phyloP scores from a whole-genome alignment of 2,888 invertebrate species.

The Agrenia bidenticulata region DNA sequence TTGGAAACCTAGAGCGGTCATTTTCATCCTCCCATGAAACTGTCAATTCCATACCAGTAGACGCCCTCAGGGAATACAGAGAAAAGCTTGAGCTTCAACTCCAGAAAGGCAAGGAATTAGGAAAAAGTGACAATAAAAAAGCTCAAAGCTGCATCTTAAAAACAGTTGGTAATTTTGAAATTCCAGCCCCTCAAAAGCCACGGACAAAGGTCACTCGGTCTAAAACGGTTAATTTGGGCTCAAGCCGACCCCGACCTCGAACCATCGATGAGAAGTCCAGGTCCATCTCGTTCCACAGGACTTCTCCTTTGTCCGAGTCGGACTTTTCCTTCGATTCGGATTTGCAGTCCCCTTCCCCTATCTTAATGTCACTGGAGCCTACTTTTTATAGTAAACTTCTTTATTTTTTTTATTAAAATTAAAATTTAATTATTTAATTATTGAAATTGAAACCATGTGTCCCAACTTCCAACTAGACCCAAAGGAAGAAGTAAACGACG shows the following conservation, averaged over 20 bases:
- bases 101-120: no score
- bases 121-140: no score
- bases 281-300: constrained; percentile 23
- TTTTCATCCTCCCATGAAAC: constrained; percentile 13
- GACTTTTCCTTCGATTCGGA: constrained; percentile 1
- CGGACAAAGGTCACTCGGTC: constrained; percentile 16
- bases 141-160: no score
- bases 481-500: not conserved
- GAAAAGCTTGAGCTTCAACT: not conserved
- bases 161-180: no score
- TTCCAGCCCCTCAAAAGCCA: constrained; percentile 1
- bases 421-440: no score
- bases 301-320: constrained; percentile 7
- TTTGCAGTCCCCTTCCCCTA: no score
- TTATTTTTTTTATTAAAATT: no score
- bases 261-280: constrained; percentile 22
- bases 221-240: constrained; percentile 32
- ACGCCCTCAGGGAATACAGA: not conserved
- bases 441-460: no score
- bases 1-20: not conserved
- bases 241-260: constrained; percentile 13
- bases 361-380: no score
- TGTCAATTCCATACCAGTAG: not conserved
- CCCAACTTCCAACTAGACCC: no score
- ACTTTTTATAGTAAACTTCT: no score